Evolutionary conservation across 2,113 vertebrate genomes (phyloP).

Genomic region (Cyprinodon variegatus): DNA sequence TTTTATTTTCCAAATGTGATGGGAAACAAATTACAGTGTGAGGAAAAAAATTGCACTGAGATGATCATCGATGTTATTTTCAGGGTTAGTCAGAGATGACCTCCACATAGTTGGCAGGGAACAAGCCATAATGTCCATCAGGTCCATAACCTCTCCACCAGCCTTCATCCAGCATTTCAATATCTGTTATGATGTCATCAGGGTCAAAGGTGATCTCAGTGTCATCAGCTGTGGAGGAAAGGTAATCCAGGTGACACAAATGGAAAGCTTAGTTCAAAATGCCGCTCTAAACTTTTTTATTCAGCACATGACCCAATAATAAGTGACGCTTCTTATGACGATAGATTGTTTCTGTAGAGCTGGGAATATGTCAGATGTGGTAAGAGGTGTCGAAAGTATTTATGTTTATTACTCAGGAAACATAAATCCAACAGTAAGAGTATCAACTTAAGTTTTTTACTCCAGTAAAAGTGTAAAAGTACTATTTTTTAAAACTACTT

Average conservation of each 20-base stretch:
- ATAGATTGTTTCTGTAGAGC: no score
- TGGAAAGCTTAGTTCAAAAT: neutral
- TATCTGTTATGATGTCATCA: constrained; percentile 88
- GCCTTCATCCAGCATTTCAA: constrained; percentile 92
- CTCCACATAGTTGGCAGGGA: constrained; percentile 94
- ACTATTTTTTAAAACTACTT: no score
- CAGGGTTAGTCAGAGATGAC: constrained; percentile 4
- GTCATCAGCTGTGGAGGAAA: constrained; percentile 81
- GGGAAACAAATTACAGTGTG: neutral
- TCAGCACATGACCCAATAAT: neutral
- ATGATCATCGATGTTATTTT: neutral
- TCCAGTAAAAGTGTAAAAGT: no score
- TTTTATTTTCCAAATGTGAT: neutral
- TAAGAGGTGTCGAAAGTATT: no score
- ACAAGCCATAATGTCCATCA: constrained; percentile 88
- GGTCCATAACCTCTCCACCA: constrained; percentile 92
- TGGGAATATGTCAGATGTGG: no score
- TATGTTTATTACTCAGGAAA: no score
- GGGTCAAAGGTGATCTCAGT: constrained; percentile 94
- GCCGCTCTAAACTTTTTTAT: neutral
- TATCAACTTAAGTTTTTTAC: no score
- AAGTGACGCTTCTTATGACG: no score
- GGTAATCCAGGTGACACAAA: neutral
- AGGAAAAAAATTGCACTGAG: neutral
- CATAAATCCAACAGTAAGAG: no score